Evolutionary conservation across 2,888 invertebrate species (phyloP).

Genomic region (Nomada ruficornis): DNA sequence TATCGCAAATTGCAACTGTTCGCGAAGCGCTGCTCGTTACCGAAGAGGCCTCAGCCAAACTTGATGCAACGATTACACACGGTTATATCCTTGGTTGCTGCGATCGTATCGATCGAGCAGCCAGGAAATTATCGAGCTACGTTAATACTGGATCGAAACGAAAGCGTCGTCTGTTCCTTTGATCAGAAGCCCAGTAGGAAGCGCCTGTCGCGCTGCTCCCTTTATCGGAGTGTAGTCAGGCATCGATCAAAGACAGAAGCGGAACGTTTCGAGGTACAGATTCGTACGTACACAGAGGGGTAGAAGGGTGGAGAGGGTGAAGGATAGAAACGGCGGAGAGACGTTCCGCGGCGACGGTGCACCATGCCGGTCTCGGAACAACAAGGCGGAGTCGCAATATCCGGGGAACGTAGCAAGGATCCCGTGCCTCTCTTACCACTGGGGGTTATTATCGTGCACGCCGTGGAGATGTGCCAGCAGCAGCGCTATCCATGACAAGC

Average conservation of each 20-base stretch:
- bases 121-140: conserved; percentile 42
- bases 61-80: conserved; percentile 3
- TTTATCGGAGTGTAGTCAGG: conserved; percentile 43
- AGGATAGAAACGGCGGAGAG: background rate
- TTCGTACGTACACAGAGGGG: conserved; percentile 26
- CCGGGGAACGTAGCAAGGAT: conserved; percentile 64
- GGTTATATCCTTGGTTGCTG: background rate
- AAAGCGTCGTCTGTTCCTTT: conserved; percentile 51
- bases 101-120: conserved; percentile 28
- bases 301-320: background rate
- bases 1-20: conserved; percentile 3
- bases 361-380: conserved; percentile 39
- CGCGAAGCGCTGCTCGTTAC: background rate
- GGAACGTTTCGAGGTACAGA: conserved; percentile 48
- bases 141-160: conserved; percentile 55
- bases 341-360: conserved; percentile 36
- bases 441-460: conserved; percentile 69
- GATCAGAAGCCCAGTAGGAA: conserved; percentile 50
- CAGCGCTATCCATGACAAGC: conserved; percentile 67
- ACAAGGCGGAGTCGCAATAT: conserved; percentile 69
- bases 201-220: conserved; percentile 33
- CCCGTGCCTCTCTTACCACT: conserved; percentile 64
- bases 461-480: conserved; percentile 61
- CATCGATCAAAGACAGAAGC: conserved; percentile 68
- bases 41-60: background rate